Evolutionary conservation across 2,888 invertebrate genomes (phyloP), one percentile per base, ranked within the genome.

Genomic region (Sialis fuliginosa): DNA sequence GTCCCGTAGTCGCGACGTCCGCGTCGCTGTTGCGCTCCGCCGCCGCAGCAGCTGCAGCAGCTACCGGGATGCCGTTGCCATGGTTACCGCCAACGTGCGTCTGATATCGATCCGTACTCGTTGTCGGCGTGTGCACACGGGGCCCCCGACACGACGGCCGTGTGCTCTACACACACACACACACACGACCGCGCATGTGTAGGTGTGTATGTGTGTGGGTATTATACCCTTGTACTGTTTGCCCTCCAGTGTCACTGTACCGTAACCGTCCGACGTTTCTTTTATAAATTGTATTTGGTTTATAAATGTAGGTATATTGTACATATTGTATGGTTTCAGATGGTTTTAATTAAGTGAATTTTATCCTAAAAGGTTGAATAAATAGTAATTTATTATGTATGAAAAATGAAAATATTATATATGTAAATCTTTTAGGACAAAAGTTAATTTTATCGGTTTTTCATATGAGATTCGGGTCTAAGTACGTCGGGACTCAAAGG

Each of bases 31-130:
- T 13, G 34, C 33, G 32, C 44, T 12, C 22, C 22, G 8, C 13
- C 10, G 10, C 6, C 39, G 39, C 39, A 13, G 39, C 10, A 6
- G 39, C 39, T 39, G 39, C 22, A 34, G 34, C 44, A 8, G 34
- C 33, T 12, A 32, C 42, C 49, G 39, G 54, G 56, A 55, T 54
- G 54, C 53, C 48, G 55, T 53, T 47, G 39, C 55, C 54, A 56
- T 56, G 52, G 48, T 52, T 51, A 56, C 56, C 56, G 56, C 52
- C 57, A 49, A 43, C 52, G 52, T 51, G 55, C 55, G 54, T 55
- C 55, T 52, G 49, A 42, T 54, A 57, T 57, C 57, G 56, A 58
- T 55, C 55, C 51, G 48, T n/a, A n/a, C n/a, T n/a, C 32, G 37
- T 44, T 42, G 22, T 2, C 22, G 22, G 22, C 22, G 22, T 22